phyloP scores from a whole-genome alignment of 2,797 vertebrate genomes.

The Vespertilio murinus region DNA sequence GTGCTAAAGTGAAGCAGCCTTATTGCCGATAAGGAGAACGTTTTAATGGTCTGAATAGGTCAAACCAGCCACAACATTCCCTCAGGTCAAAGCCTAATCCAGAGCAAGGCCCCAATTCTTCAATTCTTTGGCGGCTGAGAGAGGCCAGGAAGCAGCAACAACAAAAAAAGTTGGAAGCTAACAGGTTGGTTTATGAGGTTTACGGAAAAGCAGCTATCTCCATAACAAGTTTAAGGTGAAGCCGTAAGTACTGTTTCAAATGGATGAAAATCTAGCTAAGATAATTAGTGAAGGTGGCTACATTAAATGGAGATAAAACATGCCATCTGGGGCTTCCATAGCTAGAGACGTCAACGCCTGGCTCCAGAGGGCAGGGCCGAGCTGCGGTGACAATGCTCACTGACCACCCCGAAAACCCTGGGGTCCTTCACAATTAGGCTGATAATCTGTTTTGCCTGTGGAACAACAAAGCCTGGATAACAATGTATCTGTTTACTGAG shows the following conservation, averaged over 20 bases:
- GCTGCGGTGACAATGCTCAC: not conserved
- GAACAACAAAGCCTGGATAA: not conserved
- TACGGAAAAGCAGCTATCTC: not conserved
- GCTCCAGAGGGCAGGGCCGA: not conserved
- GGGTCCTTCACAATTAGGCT: not conserved
- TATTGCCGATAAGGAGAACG: not conserved
- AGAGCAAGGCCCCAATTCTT: not conserved
- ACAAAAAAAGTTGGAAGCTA: not conserved
- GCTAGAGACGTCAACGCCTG: not conserved
- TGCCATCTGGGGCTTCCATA: not conserved
- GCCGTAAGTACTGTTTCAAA: not conserved
- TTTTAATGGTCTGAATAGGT: not conserved
- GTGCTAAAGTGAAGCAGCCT: not conserved
- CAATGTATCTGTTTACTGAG: not conserved
- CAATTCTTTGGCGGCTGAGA: not conserved
- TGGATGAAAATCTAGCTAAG: not conserved
- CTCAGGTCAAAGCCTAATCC: not conserved
- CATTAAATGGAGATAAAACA: not conserved
- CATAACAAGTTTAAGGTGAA: not conserved
- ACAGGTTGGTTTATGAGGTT: not conserved
- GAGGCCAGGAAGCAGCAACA: not conserved
- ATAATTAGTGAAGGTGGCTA: not conserved
- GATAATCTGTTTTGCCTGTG: not conserved
- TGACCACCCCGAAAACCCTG: not conserved
- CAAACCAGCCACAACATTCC: not conserved